These are phyloP conservation scores for Phyllopteryx taeniolatus DNA, from an alignment of 2,113 vertebrate genomes.

Conservation along the genomic window DNA sequence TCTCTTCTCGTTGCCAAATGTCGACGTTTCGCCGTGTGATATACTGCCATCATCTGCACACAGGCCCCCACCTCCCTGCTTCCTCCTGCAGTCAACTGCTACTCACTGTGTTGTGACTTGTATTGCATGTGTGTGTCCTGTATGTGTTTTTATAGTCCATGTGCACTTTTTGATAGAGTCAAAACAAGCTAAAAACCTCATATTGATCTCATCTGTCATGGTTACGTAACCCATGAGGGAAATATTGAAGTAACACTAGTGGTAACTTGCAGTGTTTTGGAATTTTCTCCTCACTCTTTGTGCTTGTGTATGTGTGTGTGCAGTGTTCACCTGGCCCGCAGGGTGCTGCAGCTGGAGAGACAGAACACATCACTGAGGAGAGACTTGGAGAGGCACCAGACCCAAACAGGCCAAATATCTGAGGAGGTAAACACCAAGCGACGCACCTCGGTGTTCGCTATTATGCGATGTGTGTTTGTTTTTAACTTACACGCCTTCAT, in stretches of 20 bases:
- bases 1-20: neutral
- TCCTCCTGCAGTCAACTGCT: neutral
- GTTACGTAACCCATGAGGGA: neutral
- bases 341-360: constrained; percentile 91
- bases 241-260: constrained; percentile 22
- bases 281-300: constrained; percentile 11
- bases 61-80: neutral
- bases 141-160: constrained; percentile 2
- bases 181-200: neutral
- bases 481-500: constrained; percentile 6
- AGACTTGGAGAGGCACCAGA: constrained; percentile 84
- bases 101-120: constrained; percentile 1
- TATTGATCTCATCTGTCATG: constrained; percentile 12
- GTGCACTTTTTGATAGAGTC: neutral
- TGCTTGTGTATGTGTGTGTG: constrained; percentile 21
- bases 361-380: constrained; percentile 87
- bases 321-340: constrained; percentile 95
- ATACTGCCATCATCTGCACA: constrained; percentile 3
- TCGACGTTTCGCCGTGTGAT: neutral
- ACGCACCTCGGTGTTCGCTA: neutral
- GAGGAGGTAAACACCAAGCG: constrained; percentile 79
- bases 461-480: neutral
- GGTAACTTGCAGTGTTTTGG: constrained; percentile 39
- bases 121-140: neutral
- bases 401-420: constrained; percentile 79